phyloP scores from a whole-genome alignment of 1,140 invertebrate genomes.

The Lordiphosa clarofinis region DNA sequence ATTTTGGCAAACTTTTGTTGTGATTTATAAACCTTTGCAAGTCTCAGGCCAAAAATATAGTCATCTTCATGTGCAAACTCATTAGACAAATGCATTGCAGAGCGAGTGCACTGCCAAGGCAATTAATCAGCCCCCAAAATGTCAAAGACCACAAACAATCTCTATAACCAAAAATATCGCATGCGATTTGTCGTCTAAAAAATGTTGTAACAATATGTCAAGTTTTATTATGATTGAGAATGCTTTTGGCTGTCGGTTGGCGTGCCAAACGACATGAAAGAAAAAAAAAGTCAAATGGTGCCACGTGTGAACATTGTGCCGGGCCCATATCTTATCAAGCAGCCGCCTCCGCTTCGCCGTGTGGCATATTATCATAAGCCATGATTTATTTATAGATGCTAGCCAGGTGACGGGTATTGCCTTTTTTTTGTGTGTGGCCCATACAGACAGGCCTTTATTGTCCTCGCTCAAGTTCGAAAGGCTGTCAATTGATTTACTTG shows the following conservation, averaged over 20 bases:
- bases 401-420: constrained; percentile 39
- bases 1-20: no score
- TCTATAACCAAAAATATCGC: constrained; percentile 21
- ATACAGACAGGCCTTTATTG: constrained; percentile 22
- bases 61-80: constrained; percentile 19
- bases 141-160: constrained; percentile 40
- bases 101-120: constrained; percentile 31
- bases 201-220: constrained; percentile 32
- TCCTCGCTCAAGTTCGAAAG: constrained; percentile 48
- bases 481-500: constrained; percentile 73
- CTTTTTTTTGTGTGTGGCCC: constrained; percentile 10
- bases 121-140: constrained; percentile 53
- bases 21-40: neutral
- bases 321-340: constrained; percentile 29
- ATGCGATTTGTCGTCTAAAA: constrained; percentile 18
- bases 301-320: constrained; percentile 22
- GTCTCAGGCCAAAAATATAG: constrained; percentile 11
- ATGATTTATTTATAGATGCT: constrained; percentile 69
- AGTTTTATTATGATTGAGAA: constrained; percentile 46
- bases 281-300: constrained; percentile 3
- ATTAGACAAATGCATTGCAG: constrained; percentile 41
- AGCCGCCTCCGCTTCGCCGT: constrained; percentile 1
- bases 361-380: constrained; percentile 49
- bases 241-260: neutral
- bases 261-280: neutral